Percentiles rank a stretch among this genome's conserved stretches.
Evolutionary conservation across 2,797 vertebrate genomes (phyloP).

Genomic region (Poeciliopsis turneri): DNA sequence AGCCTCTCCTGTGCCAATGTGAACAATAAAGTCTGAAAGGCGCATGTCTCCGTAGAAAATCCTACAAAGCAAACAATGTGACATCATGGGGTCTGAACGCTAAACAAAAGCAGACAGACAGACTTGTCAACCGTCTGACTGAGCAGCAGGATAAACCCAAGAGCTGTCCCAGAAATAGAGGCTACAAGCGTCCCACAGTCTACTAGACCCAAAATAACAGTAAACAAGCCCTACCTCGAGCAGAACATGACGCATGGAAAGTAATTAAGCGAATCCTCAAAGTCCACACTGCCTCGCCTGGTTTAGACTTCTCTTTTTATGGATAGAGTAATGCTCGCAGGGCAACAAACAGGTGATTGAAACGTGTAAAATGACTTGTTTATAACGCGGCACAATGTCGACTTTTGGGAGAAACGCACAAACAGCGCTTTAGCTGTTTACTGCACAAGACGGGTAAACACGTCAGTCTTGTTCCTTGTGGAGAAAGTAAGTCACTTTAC

Average conservation of each 20-base stretch:
- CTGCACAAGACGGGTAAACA: not conserved
- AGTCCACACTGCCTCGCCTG: slow-evolving; percentile 3
- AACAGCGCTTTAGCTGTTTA: not conserved
- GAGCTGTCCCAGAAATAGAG: not conserved
- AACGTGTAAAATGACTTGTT: not conserved
- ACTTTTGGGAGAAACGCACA: not conserved
- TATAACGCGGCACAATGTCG: not conserved
- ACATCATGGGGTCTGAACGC: not conserved
- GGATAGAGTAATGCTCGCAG: not conserved
- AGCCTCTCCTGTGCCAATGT: not conserved
- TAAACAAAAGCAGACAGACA: slow-evolving; percentile 5
- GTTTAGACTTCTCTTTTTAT: not conserved
- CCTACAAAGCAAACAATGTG: not conserved
- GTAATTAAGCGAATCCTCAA: slow-evolving; percentile 2
- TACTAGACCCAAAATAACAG: not conserved
- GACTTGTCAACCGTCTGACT: not conserved
- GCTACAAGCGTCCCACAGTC: slow-evolving; percentile 7
- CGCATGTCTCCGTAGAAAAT: not conserved
- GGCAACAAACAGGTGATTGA: slow-evolving; percentile 8
- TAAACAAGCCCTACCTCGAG: slow-evolving; percentile 4
- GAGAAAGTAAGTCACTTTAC: not conserved
- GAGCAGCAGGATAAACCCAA: not conserved
- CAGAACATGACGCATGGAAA: slow-evolving; percentile 4
- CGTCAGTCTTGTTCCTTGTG: not conserved
- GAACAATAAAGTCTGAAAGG: not conserved